Percentiles rank a stretch among this genome's conserved stretches.
phyloP scores from a whole-genome alignment of 2,797 vertebrate species.

The Carcharodon carcharias region DNA sequence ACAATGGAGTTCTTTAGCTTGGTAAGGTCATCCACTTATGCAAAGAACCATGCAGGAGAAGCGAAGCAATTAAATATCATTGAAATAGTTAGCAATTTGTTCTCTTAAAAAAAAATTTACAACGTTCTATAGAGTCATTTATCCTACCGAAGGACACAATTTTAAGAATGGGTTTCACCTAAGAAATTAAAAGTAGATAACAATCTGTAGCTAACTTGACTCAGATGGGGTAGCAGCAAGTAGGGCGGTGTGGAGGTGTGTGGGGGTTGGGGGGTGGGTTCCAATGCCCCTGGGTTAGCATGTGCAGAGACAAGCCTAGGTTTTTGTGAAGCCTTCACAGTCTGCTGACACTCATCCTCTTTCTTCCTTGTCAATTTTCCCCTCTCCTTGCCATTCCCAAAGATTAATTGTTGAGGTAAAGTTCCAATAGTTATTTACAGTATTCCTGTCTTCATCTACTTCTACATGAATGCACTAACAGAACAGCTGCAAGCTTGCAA shows the following conservation, averaged over 20 bases:
- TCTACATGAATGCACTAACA: not conserved
- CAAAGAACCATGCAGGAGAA: too few relatives aligned
- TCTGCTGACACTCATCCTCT: not conserved
- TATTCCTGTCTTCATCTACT: not conserved
- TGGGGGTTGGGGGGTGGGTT: not conserved
- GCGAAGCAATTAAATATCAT: not conserved
- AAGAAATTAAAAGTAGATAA: not conserved
- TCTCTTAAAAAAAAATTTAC: not conserved
- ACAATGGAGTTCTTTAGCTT: too few relatives aligned
- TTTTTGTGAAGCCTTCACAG: not conserved
- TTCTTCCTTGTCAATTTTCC: not conserved
- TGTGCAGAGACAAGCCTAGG: not conserved
- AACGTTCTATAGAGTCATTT: not conserved
- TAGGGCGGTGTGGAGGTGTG: too few relatives aligned
- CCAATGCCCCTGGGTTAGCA: not conserved
- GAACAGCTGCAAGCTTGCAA: not conserved
- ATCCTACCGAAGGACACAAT: not conserved
- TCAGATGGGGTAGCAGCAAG: not conserved
- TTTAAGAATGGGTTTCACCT: not conserved
- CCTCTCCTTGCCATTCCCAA: not conserved
- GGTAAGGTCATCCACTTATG: too few relatives aligned
- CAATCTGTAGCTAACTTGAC: not conserved
- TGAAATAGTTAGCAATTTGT: not conserved
- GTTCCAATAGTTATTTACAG: not conserved
- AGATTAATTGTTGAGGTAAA: not conserved